phyloP scores from a whole-genome alignment of 2,113 vertebrate genomes.

The Plotosus lineatus region DNA sequence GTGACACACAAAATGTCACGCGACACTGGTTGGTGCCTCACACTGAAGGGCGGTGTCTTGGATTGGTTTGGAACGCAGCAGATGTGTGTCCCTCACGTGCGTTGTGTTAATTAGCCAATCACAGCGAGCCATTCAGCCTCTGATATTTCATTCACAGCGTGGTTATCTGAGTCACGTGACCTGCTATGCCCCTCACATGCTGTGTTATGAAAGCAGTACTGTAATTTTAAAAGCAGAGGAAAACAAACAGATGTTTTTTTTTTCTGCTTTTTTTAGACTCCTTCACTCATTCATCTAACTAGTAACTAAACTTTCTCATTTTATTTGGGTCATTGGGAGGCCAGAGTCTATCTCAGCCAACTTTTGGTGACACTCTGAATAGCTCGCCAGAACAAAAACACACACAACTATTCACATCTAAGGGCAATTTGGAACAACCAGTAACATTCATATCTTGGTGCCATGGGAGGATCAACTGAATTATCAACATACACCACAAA shows the following conservation, averaged over 20 bases:
- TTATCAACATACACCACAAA: not conserved
- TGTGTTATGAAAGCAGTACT: not conserved
- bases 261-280: not conserved
- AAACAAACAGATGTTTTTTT: not conserved
- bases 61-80: not conserved
- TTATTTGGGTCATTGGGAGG: too few relatives aligned
- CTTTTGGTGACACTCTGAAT: too few relatives aligned
- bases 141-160: too few relatives aligned
- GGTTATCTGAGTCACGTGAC: not conserved
- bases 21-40: not conserved
- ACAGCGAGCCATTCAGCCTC: not conserved
- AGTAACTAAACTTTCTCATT: too few relatives aligned
- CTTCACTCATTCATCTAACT: too few relatives aligned
- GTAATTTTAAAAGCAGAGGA: not conserved
- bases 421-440: too few relatives aligned
- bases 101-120: not conserved
- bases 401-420: too few relatives aligned
- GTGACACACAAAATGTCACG: not conserved
- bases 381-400: too few relatives aligned
- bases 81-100: not conserved
- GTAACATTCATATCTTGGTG: too few relatives aligned
- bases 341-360: too few relatives aligned
- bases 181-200: not conserved
- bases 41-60: too few relatives aligned
- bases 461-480: too few relatives aligned